These are phyloP conservation scores for Ennomos fuscantarius DNA, from an alignment of 2,888 invertebrate species.

Conservation along the genomic window DNA sequence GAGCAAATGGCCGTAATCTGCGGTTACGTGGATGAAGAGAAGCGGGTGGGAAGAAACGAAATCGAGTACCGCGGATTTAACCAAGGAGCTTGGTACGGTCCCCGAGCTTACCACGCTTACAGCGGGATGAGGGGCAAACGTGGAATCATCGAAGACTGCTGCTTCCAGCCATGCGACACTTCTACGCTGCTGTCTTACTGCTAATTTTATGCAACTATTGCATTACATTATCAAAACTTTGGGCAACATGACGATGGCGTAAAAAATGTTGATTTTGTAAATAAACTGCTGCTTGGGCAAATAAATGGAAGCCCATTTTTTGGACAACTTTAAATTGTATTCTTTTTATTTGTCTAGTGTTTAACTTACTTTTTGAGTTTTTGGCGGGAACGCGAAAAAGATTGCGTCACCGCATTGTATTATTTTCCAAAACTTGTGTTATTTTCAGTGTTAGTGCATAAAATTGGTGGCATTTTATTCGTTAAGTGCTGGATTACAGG, in stretches of 20 bases:
- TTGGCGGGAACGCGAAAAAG: no score
- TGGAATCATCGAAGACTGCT: constrained; percentile 32
- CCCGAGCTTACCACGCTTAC: constrained; percentile 25
- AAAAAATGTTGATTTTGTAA: not conserved
- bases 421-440: no score
- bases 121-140: constrained; percentile 27
- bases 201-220: constrained; percentile 4
- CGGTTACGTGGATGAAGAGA: constrained; percentile 16
- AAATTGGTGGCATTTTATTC: no score
- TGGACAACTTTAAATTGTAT: no score
- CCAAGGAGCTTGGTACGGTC: constrained; percentile 22
- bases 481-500: no score
- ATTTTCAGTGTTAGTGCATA: no score
- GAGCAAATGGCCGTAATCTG: constrained; percentile 27
- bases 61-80: constrained; percentile 11
- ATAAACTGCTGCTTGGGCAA: not conserved
- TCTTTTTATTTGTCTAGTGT: no score
- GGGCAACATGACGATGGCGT: no score
- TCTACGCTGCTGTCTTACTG: constrained; percentile 27
- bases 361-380: no score
- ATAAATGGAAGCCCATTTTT: no score
- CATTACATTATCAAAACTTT: not conserved
- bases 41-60: constrained; percentile 23
- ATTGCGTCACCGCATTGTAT: no score
- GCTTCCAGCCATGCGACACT: constrained; percentile 20